Percentiles rank a stretch among this genome's conserved stretches.
These are phyloP conservation scores for Abrostola tripartita DNA, from an alignment of 2,888 invertebrate genomes.

Conservation along the genomic window DNA sequence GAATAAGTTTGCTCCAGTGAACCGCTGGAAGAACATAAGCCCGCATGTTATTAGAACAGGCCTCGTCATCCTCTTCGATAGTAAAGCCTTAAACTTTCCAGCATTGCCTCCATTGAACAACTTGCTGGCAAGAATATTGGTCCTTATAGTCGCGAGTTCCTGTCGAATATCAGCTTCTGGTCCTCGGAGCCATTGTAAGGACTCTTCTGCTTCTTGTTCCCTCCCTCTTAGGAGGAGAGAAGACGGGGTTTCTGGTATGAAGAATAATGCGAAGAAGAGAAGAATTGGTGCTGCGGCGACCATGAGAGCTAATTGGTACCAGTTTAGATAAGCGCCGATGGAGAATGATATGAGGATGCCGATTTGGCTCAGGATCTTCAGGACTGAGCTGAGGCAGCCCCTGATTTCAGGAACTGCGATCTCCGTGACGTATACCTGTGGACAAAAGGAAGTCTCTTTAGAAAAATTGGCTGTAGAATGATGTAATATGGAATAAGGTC, in stretches of 20 bases:
- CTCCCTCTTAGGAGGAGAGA: slow-evolving; percentile 92
- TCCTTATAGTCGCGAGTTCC: slow-evolving; percentile 91
- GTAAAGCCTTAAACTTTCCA: slow-evolving; percentile 74
- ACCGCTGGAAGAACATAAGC: slow-evolving; percentile 96
- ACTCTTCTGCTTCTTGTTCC: slow-evolving; percentile 92
- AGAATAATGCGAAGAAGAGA: slow-evolving; percentile 92
- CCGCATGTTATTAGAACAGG: slow-evolving; percentile 95
- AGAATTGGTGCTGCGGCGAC: slow-evolving; percentile 93
- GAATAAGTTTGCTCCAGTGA: slow-evolving; percentile 94
- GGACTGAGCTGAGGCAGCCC: slow-evolving; percentile 94
- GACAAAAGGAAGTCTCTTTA: slow-evolving; percentile 61
- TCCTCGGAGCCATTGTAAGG: slow-evolving; percentile 94
- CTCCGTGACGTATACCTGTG: slow-evolving; percentile 96
- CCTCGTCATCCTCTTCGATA: slow-evolving; percentile 85
- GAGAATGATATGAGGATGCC: slow-evolving; percentile 95
- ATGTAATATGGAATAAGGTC: too few relatives aligned
- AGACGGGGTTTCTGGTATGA: slow-evolving; percentile 96
- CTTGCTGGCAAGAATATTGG: slow-evolving; percentile 89
- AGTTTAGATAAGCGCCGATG: slow-evolving; percentile 93
- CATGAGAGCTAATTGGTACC: slow-evolving; percentile 94
- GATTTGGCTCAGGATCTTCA: slow-evolving; percentile 94
- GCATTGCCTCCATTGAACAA: slow-evolving; percentile 74
- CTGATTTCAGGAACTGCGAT: slow-evolving; percentile 95
- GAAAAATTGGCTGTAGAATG: slow-evolving; percentile 2
- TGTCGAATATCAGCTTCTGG: slow-evolving; percentile 92